Percentiles rank a stretch among this genome's conserved stretches.
phyloP scores from a whole-genome alignment of 37 sponge, comb jelly and placozoan species.

The Haliclona indistincta region DNA sequence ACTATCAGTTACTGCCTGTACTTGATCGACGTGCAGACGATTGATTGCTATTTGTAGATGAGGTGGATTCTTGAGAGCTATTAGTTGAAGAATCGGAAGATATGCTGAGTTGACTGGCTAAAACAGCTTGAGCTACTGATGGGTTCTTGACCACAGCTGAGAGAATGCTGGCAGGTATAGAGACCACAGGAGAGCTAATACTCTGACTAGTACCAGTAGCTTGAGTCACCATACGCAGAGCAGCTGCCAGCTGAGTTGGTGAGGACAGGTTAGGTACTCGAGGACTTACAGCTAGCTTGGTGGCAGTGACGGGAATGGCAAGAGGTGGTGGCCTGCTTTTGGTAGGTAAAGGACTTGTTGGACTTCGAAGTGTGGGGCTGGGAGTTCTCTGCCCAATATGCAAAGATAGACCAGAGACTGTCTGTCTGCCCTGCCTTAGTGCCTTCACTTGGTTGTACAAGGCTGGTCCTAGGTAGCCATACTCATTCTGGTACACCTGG shows the following conservation, averaged over 20 bases:
- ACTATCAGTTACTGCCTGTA: too few relatives aligned
- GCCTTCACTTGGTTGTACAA: conserved; percentile 71
- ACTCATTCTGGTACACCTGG: conserved; percentile 63
- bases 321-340: neutral
- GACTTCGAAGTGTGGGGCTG: conserved; percentile 16
- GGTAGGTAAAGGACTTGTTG: conserved; percentile 11
- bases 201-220: conserved; percentile 7
- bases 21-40: too few relatives aligned
- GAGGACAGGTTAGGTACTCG: conserved; percentile 28
- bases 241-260: conserved; percentile 52
- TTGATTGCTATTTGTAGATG: too few relatives aligned
- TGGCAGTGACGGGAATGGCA: conserved; percentile 20
- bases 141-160: conserved; percentile 51
- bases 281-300: neutral
- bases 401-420: neutral
- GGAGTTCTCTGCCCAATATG: too few relatives aligned
- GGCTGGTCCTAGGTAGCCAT: conserved; percentile 54
- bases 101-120: neutral
- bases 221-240: conserved; percentile 17
- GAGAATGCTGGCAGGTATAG: conserved; percentile 32
- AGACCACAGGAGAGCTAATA: neutral
- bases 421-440: conserved; percentile 30
- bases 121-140: neutral
- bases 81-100: too few relatives aligned
- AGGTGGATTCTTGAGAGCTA: too few relatives aligned